Base-by-base conservation (phyloP, 2,113 vertebrate genomes). In the Saccopteryx leptura region DNA sequence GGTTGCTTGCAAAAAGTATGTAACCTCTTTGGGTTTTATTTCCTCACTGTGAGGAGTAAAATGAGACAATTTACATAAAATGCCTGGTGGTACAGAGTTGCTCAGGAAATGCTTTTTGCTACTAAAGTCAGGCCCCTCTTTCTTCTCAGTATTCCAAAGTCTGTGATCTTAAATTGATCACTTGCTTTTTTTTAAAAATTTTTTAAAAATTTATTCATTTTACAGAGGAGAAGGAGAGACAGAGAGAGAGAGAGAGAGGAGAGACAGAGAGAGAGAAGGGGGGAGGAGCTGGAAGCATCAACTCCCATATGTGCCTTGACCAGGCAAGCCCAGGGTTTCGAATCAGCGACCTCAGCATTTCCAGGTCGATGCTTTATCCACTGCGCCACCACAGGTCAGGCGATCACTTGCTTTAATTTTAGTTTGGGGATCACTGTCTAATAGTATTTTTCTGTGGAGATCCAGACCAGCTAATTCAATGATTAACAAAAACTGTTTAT, bases 401-500 rank as follows among this genome's bases (percentile, higher is more conserved):
- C 39, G 61, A 65, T 63, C n/a, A 60, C 95, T 97, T 68, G 33
- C 54, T 88, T 96, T 39, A 39, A 39, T 39, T 39, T 39, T 92
- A 95, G 60, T 90, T 78, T 88, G 48, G 31, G 13, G 14, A 65
- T 63, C 56, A 3, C 68, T 76, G 33, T 39, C 19, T 54, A 85
- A 65, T 69, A 71, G 15, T 84, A 48, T 65, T 66, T 96, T 96
- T 48, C 46, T 76, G 5, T 78, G 46, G 63, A 28, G 24, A 79
- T 92, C 15, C 75, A 96, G 33, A 82, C 68, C 23, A 90, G 58
- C 50, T 63, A 69, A 81, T 88, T 92, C 19, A 78, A 17, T 80
- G 79, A 85, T 90, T 93, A 90, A 92, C 65, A 90, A 92, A 58
- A 91, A 39, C 19, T 61, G 19, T 92, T 97, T 91, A 93, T 39